Evolutionary conservation across 2,888 invertebrate genomes (phyloP).

Genomic region (Scelioninae gen. 1): DNA sequence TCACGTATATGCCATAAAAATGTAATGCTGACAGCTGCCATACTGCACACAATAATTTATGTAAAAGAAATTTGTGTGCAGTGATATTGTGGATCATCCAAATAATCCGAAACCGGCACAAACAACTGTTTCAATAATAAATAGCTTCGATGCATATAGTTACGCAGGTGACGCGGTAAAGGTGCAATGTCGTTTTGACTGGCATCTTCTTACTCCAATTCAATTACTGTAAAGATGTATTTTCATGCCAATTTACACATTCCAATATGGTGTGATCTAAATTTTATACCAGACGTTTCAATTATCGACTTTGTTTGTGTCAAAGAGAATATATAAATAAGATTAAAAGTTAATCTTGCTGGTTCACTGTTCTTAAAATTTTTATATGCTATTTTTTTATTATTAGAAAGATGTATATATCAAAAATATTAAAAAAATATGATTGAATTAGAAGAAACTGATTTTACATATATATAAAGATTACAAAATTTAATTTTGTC

Average conservation of each 20-base stretch:
- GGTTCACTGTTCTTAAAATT: background rate
- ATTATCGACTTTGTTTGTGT: slow-evolving; percentile 2
- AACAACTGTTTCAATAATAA: slow-evolving; percentile 46
- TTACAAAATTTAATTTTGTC: no score
- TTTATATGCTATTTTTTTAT: no score
- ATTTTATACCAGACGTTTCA: background rate
- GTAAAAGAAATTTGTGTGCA: slow-evolving; percentile 15
- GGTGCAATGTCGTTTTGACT: slow-evolving; percentile 5
- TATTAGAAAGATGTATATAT: no score
- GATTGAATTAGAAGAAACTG: no score
- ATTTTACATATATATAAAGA: no score
- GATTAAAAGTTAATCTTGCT: background rate
- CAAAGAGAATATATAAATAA: slow-evolving; percentile 6
- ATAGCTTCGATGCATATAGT: slow-evolving; percentile 29
- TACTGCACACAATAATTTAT: slow-evolving; percentile 32
- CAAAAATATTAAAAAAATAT: no score
- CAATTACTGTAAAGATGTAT: slow-evolving; percentile 27
- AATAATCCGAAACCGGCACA: slow-evolving; percentile 34
- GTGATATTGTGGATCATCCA: slow-evolving; percentile 21
- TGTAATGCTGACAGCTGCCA: slow-evolving; percentile 26
- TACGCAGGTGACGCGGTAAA: background rate
- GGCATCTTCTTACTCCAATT: slow-evolving; percentile 15
- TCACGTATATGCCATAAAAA: slow-evolving; percentile 28
- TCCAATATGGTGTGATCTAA: slow-evolving; percentile 7
- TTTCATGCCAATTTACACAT: slow-evolving; percentile 23